Evolutionary conservation across 2,113 vertebrate species (phyloP).

Genomic region (Colistium nudipinnis): DNA sequence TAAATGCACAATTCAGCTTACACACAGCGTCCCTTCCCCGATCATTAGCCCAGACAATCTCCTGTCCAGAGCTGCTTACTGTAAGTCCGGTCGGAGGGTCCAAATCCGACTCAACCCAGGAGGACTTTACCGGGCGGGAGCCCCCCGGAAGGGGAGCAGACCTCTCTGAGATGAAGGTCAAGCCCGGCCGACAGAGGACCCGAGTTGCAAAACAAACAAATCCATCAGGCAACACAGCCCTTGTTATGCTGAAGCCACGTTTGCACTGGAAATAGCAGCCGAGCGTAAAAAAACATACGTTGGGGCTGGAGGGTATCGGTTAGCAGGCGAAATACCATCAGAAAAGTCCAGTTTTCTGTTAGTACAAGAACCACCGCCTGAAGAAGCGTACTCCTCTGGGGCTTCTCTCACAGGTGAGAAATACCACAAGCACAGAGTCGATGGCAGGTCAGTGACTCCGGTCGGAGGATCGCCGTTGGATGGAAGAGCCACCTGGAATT

Average conservation of each 20-base stretch:
- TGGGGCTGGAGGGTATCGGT: neutral
- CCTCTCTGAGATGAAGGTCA: conserved; percentile 52
- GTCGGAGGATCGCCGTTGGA: too few species aligned
- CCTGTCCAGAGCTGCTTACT: conserved; percentile 73
- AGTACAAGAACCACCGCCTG: too few species aligned
- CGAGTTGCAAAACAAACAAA: conserved; percentile 49
- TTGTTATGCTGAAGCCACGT: neutral
- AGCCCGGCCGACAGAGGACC: conserved; percentile 31
- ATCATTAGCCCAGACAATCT: conserved; percentile 69
- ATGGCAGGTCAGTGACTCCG: too few species aligned
- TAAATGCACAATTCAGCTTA: conserved; percentile 42
- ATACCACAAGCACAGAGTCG: too few species aligned
- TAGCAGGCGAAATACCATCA: neutral
- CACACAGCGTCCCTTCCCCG: conserved; percentile 15
- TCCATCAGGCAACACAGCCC: conserved; percentile 1
- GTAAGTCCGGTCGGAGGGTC: conserved; percentile 58
- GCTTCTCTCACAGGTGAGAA: too few species aligned
- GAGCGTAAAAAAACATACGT: neutral
- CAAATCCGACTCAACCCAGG: conserved; percentile 60
- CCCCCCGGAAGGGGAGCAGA: conserved; percentile 62
- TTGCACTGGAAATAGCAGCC: neutral
- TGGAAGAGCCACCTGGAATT: too few species aligned
- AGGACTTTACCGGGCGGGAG: conserved; percentile 55
- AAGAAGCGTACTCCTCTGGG: too few species aligned
- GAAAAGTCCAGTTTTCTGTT: neutral